Evolutionary conservation across 2,113 vertebrate genomes (phyloP).

Genomic region (Equus quagga): DNA sequence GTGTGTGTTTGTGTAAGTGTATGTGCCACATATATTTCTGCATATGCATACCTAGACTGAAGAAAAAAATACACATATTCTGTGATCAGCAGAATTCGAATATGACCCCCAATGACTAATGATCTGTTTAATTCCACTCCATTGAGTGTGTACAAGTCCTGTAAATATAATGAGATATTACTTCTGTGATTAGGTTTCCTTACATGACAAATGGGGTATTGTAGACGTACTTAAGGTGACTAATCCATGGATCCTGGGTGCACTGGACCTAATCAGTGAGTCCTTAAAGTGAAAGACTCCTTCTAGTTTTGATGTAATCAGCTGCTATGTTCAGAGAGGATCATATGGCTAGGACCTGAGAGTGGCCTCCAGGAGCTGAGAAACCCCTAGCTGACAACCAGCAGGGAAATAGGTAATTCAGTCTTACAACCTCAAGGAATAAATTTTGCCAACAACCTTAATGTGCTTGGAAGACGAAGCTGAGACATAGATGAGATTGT

Average conservation of each 20-base stretch:
- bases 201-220: not conserved
- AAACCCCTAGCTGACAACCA: not conserved
- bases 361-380: not conserved
- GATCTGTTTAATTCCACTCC: not conserved
- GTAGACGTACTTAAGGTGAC: not conserved
- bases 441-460: not conserved
- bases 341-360: rapidly evolving
- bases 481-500: not conserved
- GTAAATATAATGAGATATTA: not conserved
- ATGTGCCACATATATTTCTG: not conserved
- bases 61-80: not conserved
- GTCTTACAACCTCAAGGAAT: not conserved
- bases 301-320: not conserved
- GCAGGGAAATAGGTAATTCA: not conserved
- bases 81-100: not conserved
- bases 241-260: not conserved
- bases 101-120: not conserved
- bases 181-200: not conserved
- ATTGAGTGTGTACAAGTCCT: not conserved
- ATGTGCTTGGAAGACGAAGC: rapidly evolving
- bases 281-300: not conserved
- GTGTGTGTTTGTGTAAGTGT: not conserved
- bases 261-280: not conserved
- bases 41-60: rapidly evolving
- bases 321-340: not conserved